Evolutionary conservation across 2,113 vertebrate genomes (phyloP).

Genomic region (Nothocercus julius): DNA sequence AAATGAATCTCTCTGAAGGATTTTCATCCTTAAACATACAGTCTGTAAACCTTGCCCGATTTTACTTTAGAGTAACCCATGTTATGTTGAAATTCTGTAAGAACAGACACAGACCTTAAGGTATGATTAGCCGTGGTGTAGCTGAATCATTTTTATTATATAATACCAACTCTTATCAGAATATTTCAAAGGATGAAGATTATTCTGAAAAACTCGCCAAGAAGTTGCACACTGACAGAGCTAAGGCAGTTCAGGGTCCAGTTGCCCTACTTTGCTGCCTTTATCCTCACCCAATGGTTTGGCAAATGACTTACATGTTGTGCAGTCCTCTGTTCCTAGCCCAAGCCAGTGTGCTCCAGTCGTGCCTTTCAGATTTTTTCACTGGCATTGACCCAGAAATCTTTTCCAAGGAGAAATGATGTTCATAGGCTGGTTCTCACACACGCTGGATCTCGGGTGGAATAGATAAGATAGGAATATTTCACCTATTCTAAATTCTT

Average conservation of each 20-base stretch:
- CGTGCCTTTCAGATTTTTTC: not conserved
- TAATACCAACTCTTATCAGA: not conserved
- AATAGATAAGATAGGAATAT: not conserved
- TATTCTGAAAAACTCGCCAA: not conserved
- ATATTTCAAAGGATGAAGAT: not conserved
- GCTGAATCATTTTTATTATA: not conserved
- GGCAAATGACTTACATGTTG: not conserved
- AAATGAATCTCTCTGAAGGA: not conserved
- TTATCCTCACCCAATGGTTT: not conserved
- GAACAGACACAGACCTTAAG: not conserved
- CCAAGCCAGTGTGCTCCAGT: not conserved
- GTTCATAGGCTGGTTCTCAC: not conserved
- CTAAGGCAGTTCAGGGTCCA: not conserved
- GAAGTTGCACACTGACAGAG: not conserved
- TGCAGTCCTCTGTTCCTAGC: not conserved
- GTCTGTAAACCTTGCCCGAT: not conserved
- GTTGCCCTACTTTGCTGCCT: not conserved
- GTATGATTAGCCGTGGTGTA: not conserved
- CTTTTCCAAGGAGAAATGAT: not conserved
- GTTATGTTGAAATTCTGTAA: not conserved
- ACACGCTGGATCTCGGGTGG: not conserved
- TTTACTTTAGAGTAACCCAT: not conserved
- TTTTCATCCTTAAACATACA: not conserved
- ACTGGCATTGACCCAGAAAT: not conserved
- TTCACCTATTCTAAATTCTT: not conserved